Percentiles rank a stretch among this genome's conserved stretches.
Evolutionary conservation across 2,797 vertebrate genomes (phyloP).

Genomic region (Falco peregrinus): DNA sequence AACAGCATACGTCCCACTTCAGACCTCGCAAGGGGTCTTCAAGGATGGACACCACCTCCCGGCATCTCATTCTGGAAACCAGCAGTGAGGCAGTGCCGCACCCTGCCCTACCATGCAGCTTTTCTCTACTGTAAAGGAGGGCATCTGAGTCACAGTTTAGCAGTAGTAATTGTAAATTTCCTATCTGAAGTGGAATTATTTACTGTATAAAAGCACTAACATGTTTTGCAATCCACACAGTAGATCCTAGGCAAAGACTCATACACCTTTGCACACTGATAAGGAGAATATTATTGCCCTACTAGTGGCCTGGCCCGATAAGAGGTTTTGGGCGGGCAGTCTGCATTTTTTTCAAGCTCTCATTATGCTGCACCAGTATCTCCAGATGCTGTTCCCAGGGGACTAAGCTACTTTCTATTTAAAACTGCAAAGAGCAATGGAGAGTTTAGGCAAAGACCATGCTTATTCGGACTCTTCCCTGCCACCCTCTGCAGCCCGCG

Average conservation of each 20-base stretch:
- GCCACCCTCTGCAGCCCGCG: neutral
- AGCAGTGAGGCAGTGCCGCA: neutral
- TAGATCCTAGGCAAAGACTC: neutral
- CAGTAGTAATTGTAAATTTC: neutral
- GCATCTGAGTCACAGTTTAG: neutral
- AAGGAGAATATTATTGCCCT: slow-evolving; percentile 80
- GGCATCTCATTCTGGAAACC: neutral
- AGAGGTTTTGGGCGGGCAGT: slow-evolving; percentile 85
- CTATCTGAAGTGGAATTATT: neutral
- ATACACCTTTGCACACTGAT: slow-evolving; percentile 87
- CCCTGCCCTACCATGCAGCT: neutral
- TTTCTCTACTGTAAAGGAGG: neutral
- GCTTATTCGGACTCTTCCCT: slow-evolving; percentile 19
- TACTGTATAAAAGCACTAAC: neutral
- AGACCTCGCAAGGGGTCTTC: neutral
- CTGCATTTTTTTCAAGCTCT: slow-evolving; percentile 19
- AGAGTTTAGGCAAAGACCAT: slow-evolving; percentile 66
- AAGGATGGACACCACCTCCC: neutral
- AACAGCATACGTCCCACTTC: neutral
- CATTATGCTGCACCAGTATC: slow-evolving; percentile 48
- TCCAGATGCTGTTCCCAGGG: slow-evolving; percentile 45
- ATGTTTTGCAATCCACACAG: neutral
- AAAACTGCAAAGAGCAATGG: slow-evolving; percentile 78
- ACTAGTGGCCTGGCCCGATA: slow-evolving; percentile 89
- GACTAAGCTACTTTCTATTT: neutral